Evolutionary conservation across 2,888 invertebrate species (phyloP).

Genomic region (Mesochorus sp.): DNA sequence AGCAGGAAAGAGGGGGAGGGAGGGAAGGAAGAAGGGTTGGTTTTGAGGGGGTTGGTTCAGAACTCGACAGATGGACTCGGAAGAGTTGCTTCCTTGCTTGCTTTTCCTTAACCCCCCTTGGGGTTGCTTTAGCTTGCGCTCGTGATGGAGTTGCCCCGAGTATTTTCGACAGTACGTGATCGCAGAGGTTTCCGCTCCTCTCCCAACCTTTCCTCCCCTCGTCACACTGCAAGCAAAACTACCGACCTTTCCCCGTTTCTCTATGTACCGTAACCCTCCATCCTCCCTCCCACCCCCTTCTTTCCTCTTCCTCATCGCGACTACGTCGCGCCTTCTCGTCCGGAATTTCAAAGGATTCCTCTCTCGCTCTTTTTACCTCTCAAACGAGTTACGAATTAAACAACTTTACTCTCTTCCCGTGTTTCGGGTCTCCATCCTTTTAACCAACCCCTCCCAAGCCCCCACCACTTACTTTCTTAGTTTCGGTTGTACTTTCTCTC

Average conservation of each 20-base stretch:
- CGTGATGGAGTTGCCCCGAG: slow-evolving; percentile 57
- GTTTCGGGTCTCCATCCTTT: slow-evolving; percentile 33
- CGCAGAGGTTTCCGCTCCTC: slow-evolving; percentile 42
- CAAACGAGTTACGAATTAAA: slow-evolving; percentile 58
- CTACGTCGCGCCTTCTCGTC: slow-evolving; percentile 23
- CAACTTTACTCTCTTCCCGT: slow-evolving; percentile 46
- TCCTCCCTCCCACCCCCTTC: too few species aligned
- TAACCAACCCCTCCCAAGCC: slow-evolving; percentile 1
- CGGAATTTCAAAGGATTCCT: slow-evolving; percentile 53
- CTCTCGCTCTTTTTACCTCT: slow-evolving; percentile 21
- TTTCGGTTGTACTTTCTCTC: slow-evolving; percentile 2
- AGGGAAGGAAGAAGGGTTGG: background rate
- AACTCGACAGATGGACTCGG: slow-evolving; percentile 48
- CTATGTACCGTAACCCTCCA: background rate
- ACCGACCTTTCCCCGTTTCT: background rate
- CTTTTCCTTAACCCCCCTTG: slow-evolving; percentile 30
- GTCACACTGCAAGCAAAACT: slow-evolving; percentile 22
- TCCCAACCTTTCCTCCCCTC: slow-evolving; percentile 19
- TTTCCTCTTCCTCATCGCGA: slow-evolving; percentile 21
- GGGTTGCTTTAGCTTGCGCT: slow-evolving; percentile 37
- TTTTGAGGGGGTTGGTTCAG: slow-evolving; percentile 32
- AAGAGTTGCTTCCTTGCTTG: slow-evolving; percentile 47
- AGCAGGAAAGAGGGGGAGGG: background rate
- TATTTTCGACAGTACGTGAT: slow-evolving; percentile 62
- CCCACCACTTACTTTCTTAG: slow-evolving; percentile 4